Evolutionary conservation across 2,797 vertebrate species (phyloP).

Genomic region (Emys orbicularis): DNA sequence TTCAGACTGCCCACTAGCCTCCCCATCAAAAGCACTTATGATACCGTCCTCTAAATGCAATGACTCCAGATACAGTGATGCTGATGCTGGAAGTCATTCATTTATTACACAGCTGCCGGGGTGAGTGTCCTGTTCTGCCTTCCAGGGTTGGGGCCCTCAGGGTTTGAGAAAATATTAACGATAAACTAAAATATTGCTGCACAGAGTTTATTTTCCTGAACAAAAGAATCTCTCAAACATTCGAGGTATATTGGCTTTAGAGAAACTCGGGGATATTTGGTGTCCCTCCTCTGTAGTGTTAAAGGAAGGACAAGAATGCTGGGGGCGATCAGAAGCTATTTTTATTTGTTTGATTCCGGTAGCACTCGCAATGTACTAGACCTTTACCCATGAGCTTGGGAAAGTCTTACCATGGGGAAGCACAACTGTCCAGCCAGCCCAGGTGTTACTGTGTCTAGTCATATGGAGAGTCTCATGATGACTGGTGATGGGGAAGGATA

Average conservation of each 20-base stretch:
- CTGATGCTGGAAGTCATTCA: background rate
- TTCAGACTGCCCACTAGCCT: background rate
- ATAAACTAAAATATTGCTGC: background rate
- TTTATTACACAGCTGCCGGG: background rate
- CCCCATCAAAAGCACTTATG: background rate
- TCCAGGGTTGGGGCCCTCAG: background rate
- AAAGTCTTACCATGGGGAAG: background rate
- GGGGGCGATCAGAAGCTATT: background rate
- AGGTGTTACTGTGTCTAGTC: background rate
- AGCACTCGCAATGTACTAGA: rapidly evolving
- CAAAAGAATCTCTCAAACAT: background rate
- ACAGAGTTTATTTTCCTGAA: background rate
- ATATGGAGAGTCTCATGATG: rapidly evolving
- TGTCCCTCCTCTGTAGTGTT: background rate
- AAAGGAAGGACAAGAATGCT: background rate
- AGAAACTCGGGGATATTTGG: background rate
- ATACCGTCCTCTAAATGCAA: rapidly evolving
- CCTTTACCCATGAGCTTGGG: background rate
- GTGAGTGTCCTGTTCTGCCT: rapidly evolving
- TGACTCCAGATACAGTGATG: background rate
- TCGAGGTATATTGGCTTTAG: background rate
- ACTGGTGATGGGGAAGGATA: rapidly evolving
- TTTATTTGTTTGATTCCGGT: background rate
- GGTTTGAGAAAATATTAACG: background rate
- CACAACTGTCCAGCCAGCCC: background rate